A percentile compares a stretch with the other conserved stretches of the same genome.
phyloP scores from a whole-genome alignment of 2,797 vertebrate species.

The Artibeus lituratus region DNA sequence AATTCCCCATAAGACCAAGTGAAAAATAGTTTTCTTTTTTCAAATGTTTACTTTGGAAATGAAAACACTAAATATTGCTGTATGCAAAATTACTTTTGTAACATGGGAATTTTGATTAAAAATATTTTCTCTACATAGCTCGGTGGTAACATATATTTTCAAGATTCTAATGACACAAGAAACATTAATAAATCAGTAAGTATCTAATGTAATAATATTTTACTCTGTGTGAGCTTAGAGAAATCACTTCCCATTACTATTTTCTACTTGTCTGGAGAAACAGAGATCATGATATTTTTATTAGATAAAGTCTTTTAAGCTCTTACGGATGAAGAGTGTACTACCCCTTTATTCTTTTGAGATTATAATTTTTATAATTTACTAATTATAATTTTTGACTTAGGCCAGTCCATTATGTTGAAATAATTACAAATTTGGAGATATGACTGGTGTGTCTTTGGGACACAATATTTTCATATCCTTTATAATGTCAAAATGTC shows the following conservation, averaged over 20 bases:
- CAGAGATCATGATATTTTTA: constrained; percentile 1
- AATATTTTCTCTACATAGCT: background rate
- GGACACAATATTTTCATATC: constrained; percentile 5
- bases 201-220: background rate
- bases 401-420: background rate
- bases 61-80: constrained; percentile 43
- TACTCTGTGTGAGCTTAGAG: background rate
- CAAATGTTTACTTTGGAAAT: constrained; percentile 49
- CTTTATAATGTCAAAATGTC: constrained; percentile 28
- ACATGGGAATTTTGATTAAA: constrained; percentile 6
- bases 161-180: constrained; percentile 5
- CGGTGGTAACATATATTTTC: constrained; percentile 13
- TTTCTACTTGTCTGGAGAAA: constrained; percentile 45
- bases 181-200: constrained; percentile 32
- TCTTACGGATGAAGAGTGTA: background rate
- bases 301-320: background rate
- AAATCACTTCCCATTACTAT: constrained; percentile 24
- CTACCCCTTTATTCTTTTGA: constrained; percentile 13
- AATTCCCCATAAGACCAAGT: constrained; percentile 31
- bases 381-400: background rate
- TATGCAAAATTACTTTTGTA: constrained; percentile 58
- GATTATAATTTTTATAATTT: background rate
- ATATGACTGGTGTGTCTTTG: background rate
- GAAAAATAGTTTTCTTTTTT: constrained; percentile 28
- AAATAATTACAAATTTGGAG: constrained; percentile 32